A percentile compares a stretch with the other conserved stretches of the same genome.
Evolutionary conservation across 2,113 vertebrate species (phyloP).

Genomic region (Calidris pygmaea): DNA sequence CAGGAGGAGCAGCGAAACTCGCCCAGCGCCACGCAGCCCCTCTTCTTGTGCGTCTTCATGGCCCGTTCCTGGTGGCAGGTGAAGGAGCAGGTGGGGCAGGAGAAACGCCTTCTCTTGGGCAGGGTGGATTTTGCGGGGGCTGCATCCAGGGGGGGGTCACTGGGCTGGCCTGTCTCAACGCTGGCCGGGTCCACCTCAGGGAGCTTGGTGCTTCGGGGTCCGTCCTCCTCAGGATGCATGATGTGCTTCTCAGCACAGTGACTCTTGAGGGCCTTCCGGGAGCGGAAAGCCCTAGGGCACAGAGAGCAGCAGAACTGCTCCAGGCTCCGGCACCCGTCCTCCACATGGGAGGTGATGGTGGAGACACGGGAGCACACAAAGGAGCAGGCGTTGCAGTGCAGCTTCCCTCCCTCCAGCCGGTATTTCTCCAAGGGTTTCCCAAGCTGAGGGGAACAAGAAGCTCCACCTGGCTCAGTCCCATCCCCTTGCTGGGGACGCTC

Average conservation of each 20-base stretch:
- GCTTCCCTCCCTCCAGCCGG: constrained; percentile 76
- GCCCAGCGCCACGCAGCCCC: constrained; percentile 77
- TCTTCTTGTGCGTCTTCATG: constrained; percentile 79
- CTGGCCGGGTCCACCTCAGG: not conserved
- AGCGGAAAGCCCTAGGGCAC: constrained; percentile 59
- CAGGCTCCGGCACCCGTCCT: constrained; percentile 70
- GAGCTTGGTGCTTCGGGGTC: not conserved
- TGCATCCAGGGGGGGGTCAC: not conserved
- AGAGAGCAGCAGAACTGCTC: constrained; percentile 39
- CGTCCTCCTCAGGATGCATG: rapidly evolving
- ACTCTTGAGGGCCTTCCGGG: constrained; percentile 40
- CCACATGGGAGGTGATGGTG: constrained; percentile 81
- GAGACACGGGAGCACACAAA: constrained; percentile 83
- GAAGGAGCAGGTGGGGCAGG: constrained; percentile 84
- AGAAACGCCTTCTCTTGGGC: constrained; percentile 67
- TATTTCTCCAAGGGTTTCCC: constrained; percentile 57
- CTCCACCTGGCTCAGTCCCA: not conserved
- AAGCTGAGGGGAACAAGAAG: not conserved
- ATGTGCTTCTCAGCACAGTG: constrained; percentile 22
- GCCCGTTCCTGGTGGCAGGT: constrained; percentile 83
- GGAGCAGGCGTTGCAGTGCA: constrained; percentile 80
- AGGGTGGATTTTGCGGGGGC: not conserved
- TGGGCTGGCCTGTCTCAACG: not conserved
- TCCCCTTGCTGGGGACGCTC: not conserved
- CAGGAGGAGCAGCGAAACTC: constrained; percentile 80